Evolutionary conservation across 64 coral and sea anemone genomes (phyloP), one percentile per base, ranked within the genome.

Genomic region (Stichodactyla helianthus): DNA sequence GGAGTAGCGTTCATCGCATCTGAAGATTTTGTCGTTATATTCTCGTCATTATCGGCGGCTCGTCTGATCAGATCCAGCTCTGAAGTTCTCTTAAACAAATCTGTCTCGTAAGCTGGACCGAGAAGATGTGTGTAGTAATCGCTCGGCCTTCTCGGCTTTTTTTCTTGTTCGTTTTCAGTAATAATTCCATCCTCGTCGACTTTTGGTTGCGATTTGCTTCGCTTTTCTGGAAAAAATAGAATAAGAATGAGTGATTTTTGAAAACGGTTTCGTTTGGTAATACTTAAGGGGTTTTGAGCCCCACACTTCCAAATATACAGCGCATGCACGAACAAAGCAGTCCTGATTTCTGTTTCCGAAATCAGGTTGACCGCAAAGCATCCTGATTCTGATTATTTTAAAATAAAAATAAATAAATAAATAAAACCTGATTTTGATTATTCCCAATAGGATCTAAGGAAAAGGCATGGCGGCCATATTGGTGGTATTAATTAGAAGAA

Each of bases 41-140:
- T 28, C 6, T 60, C 62, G 10, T 58, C 53, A 20, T 54, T 51
- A 0, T 81, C 78, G 7, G 78, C 17, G 0, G 54, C 22, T 62
- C 53, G 44, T 63, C 83, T n/a, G 4, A 84, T 63, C 2, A 84
- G 27, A 6, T 84, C 83, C 83, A 84, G 5, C 51, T 84, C 83
- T 60, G 83, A 84, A 4, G 83, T 84, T 62, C 83, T 51, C 55
- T 84, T 62, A 23, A 84, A 84, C 5, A 84, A n/a, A 22, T 84
- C 83, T 18, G 18, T 63, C 59, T 84, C 57, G 55, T 25, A 84
- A 60, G 54, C 54, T 54, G 83, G 83, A 1, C 55, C 83, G 13
- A 60, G 52, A 6, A 84, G 83, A 10, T 54, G 16, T 1, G 35
- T 10, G 78, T 81, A 81, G 51, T 81, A 74, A 14, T 81, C 78